Percentiles rank a stretch among this genome's conserved stretches.
Evolutionary conservation across 1,140 invertebrate genomes (phyloP).

Genomic region (Diachasma alloeum): DNA sequence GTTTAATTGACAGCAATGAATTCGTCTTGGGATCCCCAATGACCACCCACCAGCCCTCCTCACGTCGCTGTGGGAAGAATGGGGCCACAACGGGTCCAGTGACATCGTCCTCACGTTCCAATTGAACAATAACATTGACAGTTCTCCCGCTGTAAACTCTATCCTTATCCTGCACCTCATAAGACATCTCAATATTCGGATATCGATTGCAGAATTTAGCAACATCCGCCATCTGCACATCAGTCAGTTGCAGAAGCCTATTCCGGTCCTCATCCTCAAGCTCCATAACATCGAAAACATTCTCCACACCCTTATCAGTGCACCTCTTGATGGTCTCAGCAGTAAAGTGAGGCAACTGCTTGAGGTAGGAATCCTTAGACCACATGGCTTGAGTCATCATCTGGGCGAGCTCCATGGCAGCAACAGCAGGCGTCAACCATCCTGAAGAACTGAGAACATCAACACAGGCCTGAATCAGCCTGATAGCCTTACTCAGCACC

Average conservation of each 20-base stretch:
- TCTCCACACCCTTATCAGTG: constrained; percentile 90
- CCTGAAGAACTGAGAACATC: constrained; percentile 98
- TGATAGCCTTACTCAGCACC: constrained; percentile 86
- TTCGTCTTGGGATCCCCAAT: constrained; percentile 96
- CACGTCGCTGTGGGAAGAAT: constrained; percentile 96
- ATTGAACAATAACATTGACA: constrained; percentile 87
- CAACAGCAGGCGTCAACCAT: constrained; percentile 96
- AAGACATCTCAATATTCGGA: constrained; percentile 97
- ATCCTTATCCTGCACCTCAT: constrained; percentile 89
- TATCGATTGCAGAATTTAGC: constrained; percentile 98
- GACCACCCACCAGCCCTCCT: constrained; percentile 99
- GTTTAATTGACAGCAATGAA: constrained; percentile 95
- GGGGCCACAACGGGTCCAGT: constrained; percentile 96
- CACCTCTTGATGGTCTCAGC: constrained; percentile 90
- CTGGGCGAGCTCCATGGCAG: constrained; percentile 99
- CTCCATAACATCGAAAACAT: constrained; percentile 99
- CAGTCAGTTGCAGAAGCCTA: constrained; percentile 83
- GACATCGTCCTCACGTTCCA: constrained; percentile 98
- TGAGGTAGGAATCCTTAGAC: constrained; percentile 97
- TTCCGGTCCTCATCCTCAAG: constrained; percentile 94
- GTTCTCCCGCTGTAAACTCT: constrained; percentile 80
- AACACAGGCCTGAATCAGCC: constrained; percentile 97
- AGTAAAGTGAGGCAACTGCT: constrained; percentile 96
- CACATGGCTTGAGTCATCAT: constrained; percentile 99
- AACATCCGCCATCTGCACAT: constrained; percentile 94